A percentile compares a stretch with the other conserved stretches of the same genome.
Evolutionary conservation across 2,113 vertebrate genomes (phyloP).

Genomic region (Tenebrosternarchus preto): DNA sequence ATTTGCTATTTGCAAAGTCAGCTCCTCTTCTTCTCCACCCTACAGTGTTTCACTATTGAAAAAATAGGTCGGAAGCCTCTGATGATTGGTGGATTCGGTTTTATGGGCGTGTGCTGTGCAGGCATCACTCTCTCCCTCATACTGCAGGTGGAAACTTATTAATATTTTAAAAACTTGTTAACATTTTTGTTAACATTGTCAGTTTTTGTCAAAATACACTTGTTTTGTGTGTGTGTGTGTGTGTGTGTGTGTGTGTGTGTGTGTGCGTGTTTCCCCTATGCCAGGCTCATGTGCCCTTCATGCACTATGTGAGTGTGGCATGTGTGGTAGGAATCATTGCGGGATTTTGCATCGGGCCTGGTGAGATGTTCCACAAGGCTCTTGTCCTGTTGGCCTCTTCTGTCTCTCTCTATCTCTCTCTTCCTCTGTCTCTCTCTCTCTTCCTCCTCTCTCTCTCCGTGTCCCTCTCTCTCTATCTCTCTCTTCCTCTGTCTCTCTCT

Average conservation of each 20-base stretch:
- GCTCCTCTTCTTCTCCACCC: neutral
- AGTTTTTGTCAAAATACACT: no score
- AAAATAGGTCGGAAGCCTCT: constrained; percentile 82
- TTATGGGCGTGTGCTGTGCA: constrained; percentile 84
- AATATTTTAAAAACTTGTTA: neutral
- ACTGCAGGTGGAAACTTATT: constrained; percentile 74
- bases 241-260: constrained; percentile 10
- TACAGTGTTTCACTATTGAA: constrained; percentile 86
- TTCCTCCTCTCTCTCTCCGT: no score
- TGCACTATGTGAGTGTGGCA: constrained; percentile 79
- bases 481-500: no score
- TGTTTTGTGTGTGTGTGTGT: no score
- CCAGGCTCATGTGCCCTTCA: constrained; percentile 71
- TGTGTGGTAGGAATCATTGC: constrained; percentile 88
- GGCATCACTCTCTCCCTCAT: constrained; percentile 83
- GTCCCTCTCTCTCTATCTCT: neutral
- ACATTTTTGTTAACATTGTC: no score
- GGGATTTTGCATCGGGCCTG: constrained; percentile 91
- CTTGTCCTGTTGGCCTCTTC: neutral
- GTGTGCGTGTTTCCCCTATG: neutral
- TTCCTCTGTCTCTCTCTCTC: neutral
- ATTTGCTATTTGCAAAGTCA: neutral
- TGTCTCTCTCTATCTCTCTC: neutral
- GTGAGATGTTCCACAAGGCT: constrained; percentile 61
- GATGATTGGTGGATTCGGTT: constrained; percentile 82